Conservation (phyloP, 2,888 invertebrate genomes). For the Latrodectus elegans region DNA sequence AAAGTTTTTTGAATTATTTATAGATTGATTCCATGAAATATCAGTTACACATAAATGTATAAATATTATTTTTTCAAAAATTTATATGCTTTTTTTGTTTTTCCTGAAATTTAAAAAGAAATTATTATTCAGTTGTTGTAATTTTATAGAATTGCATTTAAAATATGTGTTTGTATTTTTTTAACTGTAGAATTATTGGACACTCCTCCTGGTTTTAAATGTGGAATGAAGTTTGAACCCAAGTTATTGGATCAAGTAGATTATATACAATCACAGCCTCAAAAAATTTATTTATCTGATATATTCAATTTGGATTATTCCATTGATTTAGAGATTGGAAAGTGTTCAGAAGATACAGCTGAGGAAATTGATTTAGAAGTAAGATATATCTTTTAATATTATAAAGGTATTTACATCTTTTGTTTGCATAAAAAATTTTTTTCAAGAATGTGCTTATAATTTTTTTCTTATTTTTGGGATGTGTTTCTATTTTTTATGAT, state of each 20-base stretch:
- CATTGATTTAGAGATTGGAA: constrained; percentile 51
- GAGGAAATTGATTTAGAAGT: constrained; percentile 53
- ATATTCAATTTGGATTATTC: constrained; percentile 72
- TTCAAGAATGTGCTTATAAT: background rate
- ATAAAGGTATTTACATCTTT: background rate
- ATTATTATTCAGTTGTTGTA: no score
- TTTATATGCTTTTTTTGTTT: no score
- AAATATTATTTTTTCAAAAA: no score
- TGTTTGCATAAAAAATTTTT: background rate
- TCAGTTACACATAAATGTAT: no score
- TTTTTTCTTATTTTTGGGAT: background rate
- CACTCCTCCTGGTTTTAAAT: constrained; percentile 82
- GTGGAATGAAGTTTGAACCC: constrained; percentile 74
- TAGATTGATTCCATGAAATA: no score
- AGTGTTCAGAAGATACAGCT: constrained; percentile 71
- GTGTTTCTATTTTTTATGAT: no score
- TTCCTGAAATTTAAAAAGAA: no score
- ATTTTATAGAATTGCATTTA: no score
- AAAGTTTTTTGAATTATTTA: no score
- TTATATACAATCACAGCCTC: constrained; percentile 71
- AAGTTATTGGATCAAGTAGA: constrained; percentile 79
- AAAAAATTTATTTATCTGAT: constrained; percentile 70
- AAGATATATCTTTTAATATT: constrained; percentile 1
- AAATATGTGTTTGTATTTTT: no score
- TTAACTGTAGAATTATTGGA: constrained; percentile 78